Evolutionary conservation across 2,113 vertebrate species (phyloP).

Genomic region (Prunella himalayana): DNA sequence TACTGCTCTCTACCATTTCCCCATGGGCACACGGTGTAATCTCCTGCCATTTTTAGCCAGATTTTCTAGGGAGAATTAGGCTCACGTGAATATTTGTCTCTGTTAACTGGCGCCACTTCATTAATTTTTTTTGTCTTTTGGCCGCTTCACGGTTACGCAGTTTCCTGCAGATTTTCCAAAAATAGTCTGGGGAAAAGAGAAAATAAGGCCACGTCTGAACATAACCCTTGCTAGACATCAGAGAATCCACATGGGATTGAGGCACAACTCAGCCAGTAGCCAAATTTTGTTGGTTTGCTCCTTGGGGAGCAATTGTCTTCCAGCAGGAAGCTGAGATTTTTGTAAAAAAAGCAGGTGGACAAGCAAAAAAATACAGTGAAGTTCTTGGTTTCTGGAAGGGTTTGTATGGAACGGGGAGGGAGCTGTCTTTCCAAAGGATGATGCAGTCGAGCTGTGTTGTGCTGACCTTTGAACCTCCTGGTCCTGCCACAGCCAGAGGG

Average conservation of each 20-base stretch:
- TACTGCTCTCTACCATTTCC: neutral
- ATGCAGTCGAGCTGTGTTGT: neutral
- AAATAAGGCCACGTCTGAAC: neutral
- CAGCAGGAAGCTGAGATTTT: neutral
- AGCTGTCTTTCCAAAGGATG: neutral
- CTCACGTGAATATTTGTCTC: neutral
- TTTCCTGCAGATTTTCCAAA: neutral
- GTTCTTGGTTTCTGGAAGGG: neutral
- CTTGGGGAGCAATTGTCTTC: neutral
- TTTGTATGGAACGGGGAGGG: neutral
- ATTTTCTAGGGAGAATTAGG: neutral
- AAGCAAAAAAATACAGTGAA: neutral
- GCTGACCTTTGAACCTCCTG: neutral
- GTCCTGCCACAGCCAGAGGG: neutral
- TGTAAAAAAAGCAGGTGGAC: neutral
- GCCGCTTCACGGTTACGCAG: neutral
- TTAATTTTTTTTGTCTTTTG: neutral
- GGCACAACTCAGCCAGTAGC: neutral
- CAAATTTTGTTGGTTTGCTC: neutral
- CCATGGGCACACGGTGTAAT: rapidly evolving
- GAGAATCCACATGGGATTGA: neutral
- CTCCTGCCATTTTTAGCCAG: neutral
- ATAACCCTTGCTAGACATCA: neutral
- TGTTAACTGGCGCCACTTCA: neutral
- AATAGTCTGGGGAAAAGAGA: neutral